Evolutionary conservation across 2,888 invertebrate genomes (phyloP).

Genomic region (Meliscaeva auricollis): DNA sequence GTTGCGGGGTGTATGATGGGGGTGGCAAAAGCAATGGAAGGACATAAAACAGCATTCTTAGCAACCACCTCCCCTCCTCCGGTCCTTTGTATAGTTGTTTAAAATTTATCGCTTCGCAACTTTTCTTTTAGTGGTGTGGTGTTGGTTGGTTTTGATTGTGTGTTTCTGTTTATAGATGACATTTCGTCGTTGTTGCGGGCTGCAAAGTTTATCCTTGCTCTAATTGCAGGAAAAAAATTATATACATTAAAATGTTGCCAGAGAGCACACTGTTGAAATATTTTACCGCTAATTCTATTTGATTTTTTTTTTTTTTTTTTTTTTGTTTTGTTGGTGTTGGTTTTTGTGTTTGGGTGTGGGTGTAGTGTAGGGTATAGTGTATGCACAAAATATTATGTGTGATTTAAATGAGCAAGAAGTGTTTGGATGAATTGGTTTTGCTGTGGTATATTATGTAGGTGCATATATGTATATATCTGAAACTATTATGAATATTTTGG

Average conservation of each 20-base stretch:
- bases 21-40: constrained; percentile 17
- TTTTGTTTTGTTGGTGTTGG: neutral
- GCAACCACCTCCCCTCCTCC: neutral
- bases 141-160: constrained; percentile 2
- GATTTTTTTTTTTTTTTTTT: neutral
- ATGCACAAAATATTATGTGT: neutral
- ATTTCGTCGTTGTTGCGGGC: constrained; percentile 58
- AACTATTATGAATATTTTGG: constrained; percentile 6
- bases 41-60: constrained; percentile 31
- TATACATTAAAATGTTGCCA: constrained; percentile 26
- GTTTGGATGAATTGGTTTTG: neutral
- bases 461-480: neutral
- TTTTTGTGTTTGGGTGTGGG: neutral
- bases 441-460: neutral
- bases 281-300: constrained; percentile 70
- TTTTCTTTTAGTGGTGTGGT: constrained; percentile 13
- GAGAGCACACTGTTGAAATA: constrained; percentile 60
- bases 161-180: constrained; percentile 53
- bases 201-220: constrained; percentile 72
- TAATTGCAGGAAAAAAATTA: constrained; percentile 60
- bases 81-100: constrained; percentile 43
- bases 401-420: constrained; percentile 16
- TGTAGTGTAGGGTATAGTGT: neutral
- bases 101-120: constrained; percentile 69
- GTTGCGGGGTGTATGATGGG: neutral